Percentiles rank a stretch among this genome's conserved stretches.
Conservation (phyloP, 1,140 invertebrate genomes). For the Potamilus streckersoni region DNA sequence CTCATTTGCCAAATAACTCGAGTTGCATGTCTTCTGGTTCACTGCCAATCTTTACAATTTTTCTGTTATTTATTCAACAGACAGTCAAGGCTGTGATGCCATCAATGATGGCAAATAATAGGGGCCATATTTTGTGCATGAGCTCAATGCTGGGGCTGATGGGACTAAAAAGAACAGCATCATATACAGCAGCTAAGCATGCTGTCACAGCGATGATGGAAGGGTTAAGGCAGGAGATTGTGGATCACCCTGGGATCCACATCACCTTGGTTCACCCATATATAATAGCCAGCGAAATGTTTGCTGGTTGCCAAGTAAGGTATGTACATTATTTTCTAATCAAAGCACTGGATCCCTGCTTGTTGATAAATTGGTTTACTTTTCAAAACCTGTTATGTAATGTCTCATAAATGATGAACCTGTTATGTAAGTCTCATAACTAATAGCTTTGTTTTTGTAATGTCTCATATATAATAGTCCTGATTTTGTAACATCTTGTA, state of each 20-base stretch:
- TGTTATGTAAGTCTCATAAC: not conserved
- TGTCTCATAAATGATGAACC: not conserved
- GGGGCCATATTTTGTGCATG: constrained; percentile 94
- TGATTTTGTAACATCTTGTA: too few species aligned
- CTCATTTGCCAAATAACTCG: too few species aligned
- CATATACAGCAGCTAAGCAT: constrained; percentile 55
- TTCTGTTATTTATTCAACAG: constrained; percentile 16
- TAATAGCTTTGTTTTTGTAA: not conserved
- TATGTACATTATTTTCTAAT: constrained; percentile 1
- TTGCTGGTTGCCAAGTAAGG: constrained; percentile 45
- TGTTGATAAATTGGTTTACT: not conserved
- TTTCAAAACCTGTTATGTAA: not conserved
- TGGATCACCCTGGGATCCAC: constrained; percentile 29
- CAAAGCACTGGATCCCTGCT: not conserved
- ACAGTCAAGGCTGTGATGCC: constrained; percentile 76
- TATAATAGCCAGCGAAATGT: constrained; percentile 52
- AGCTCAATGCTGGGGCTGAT: constrained; percentile 49
- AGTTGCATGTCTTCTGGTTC: too few species aligned
- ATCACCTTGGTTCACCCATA: constrained; percentile 52
- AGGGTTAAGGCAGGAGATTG: constrained; percentile 33
- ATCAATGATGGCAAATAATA: constrained; percentile 80
- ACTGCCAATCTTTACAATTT: too few species aligned
- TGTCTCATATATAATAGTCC: too few species aligned
- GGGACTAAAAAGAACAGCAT: constrained; percentile 41
- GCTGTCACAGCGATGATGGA: constrained; percentile 41